A percentile compares a stretch with the other conserved stretches of the same genome.
Conservation (phyloP, 1,140 invertebrate genomes). For the Hyles euphorbiae region DNA sequence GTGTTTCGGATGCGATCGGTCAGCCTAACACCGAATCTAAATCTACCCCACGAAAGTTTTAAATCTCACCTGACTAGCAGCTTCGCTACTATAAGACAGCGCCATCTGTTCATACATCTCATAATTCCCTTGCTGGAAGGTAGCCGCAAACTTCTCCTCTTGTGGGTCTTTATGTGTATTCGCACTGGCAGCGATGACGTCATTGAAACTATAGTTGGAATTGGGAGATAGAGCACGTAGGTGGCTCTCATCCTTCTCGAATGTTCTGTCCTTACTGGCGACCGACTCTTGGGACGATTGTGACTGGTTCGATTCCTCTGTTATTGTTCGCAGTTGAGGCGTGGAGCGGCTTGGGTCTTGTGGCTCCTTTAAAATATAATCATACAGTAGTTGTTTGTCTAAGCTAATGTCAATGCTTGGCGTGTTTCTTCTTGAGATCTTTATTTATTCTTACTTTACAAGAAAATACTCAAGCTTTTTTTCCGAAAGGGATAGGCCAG, state of each 20-base stretch:
- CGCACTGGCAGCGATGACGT: constrained; percentile 32
- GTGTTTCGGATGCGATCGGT: too few relatives aligned
- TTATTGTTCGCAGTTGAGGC: constrained; percentile 5
- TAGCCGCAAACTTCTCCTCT: constrained; percentile 34
- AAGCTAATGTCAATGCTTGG: too few relatives aligned
- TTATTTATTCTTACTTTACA: too few relatives aligned
- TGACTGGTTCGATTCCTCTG: constrained; percentile 41
- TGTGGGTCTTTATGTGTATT: constrained; percentile 1
- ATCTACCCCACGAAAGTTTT: too few relatives aligned
- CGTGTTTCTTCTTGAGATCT: too few relatives aligned
- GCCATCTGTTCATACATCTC: constrained; percentile 64
- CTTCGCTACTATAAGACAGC: constrained; percentile 61
- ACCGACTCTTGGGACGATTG: constrained; percentile 53
- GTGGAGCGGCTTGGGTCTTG: constrained; percentile 1
- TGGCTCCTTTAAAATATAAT: constrained; percentile 1
- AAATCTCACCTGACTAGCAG: constrained; percentile 44
- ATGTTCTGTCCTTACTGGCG: constrained; percentile 35
- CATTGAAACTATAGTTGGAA: constrained; percentile 57
- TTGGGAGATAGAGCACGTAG: constrained; percentile 54
- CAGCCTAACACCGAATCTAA: too few relatives aligned
- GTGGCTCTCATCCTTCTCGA: constrained; percentile 58
- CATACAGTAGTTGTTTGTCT: too few relatives aligned
- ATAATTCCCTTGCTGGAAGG: constrained; percentile 44
- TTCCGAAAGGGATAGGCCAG: too few relatives aligned
- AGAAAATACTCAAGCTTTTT: too few relatives aligned